Base-by-base conservation (phyloP, 2,888 invertebrate species). In the Uloborus plumipes region DNA sequence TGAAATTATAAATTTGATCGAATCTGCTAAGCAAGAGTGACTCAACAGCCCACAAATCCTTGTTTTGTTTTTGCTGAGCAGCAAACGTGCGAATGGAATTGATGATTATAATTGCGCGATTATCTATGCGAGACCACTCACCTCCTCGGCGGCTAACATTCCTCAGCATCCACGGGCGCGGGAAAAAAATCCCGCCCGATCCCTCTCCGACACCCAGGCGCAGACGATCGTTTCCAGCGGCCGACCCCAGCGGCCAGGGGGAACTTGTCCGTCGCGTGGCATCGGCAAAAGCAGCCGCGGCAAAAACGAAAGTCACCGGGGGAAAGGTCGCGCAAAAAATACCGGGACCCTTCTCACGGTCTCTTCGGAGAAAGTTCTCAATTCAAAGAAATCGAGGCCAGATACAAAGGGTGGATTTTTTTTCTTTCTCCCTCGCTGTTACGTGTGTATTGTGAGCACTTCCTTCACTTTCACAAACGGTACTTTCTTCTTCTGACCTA, bases 381-480 rank as follows among this genome's bases (percentile, higher is more conserved):
- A 70, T 74, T 81, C 70, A 81, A 64, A 81, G 80, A 74, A 74
- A 81, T 69, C 73, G 80, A 74, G 80, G 73, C n/a, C 80, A 70
- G 16, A 20, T 58, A 81, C 80, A 81, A 81, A 74, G 80, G 67
- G 69, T 69, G 80, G 77, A 50, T 49, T 69, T 73, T 69, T 80
- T 77, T 78, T 70, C 22, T 16, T 51, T 16, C 39, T 39, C 15
- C 18, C 9, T 47, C 14, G 9, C 14, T n/a, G n/a, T n/a, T n/a
- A n/a, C n/a, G n/a, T n/a, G 16, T n/a, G 31, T 61, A 74, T 74
- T 81, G 74, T 81, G 31, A 16, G 64, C 18, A 11, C 50, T 81
- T 74, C 80, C 69, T 80, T 81, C 74, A 81, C 80, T 81, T 81
- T 81, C 80, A n/a, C n/a, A 64, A 74, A 81, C 74, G 70, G 80